Percentiles rank a stretch among this genome's conserved stretches.
Evolutionary conservation across 2,113 vertebrate species (phyloP).

Genomic region (Otolemur garnettii): DNA sequence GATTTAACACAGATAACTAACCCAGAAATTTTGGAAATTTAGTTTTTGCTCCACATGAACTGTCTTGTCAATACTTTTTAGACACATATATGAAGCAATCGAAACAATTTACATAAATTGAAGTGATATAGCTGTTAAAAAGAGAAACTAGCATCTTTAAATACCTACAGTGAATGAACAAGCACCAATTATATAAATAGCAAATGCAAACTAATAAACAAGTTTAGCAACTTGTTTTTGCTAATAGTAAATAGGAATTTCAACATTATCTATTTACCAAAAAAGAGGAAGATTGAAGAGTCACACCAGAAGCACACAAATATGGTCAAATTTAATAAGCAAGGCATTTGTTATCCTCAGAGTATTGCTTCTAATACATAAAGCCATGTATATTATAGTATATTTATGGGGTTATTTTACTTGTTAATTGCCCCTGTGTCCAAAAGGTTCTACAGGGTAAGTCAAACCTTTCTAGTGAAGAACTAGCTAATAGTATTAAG

Average conservation of each 20-base stretch:
- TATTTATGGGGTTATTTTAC: constrained; percentile 10
- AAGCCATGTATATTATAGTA: constrained; percentile 57
- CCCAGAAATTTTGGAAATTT: constrained; percentile 8
- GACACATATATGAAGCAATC: not conserved
- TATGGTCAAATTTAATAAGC: constrained; percentile 78
- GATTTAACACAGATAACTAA: constrained; percentile 33
- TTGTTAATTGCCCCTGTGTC: constrained; percentile 43
- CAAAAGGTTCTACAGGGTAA: not conserved
- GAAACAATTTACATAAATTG: constrained; percentile 44
- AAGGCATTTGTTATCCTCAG: constrained; percentile 82
- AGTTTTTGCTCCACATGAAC: constrained; percentile 38
- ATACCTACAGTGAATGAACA: constrained; percentile 78
- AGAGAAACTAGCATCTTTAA: constrained; percentile 85
- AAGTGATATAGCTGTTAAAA: not conserved
- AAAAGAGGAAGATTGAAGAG: constrained; percentile 82
- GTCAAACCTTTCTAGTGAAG: constrained; percentile 28
- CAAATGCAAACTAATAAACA: constrained; percentile 76
- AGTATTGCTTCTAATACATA: constrained; percentile 33
- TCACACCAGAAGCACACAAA: constrained; percentile 83
- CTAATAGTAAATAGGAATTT: constrained; percentile 73
- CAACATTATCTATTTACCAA: constrained; percentile 76
- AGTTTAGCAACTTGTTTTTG: constrained; percentile 74
- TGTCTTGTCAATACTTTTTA: constrained; percentile 33
- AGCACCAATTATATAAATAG: constrained; percentile 70
- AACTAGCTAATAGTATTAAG: not conserved